phyloP scores from a whole-genome alignment of 2,113 vertebrate species.

The Burhinus oedicnemus region DNA sequence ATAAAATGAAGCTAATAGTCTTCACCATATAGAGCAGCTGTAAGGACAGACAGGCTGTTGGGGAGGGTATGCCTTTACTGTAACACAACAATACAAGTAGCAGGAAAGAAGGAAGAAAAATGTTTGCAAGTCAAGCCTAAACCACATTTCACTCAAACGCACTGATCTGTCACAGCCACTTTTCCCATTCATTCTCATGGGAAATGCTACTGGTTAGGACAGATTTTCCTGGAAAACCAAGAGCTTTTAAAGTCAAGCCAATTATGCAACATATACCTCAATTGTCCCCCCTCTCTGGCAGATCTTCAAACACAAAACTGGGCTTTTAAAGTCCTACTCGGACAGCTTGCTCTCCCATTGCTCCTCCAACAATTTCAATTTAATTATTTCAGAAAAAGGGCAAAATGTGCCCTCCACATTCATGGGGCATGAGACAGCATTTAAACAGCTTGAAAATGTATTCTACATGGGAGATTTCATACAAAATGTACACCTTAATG shows the following conservation, averaged over 20 bases:
- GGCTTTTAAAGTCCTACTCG: background rate
- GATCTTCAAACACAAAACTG: background rate
- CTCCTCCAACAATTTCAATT: background rate
- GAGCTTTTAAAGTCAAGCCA: background rate
- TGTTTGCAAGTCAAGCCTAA: background rate
- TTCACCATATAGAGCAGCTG: background rate
- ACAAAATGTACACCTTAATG: background rate
- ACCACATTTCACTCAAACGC: background rate
- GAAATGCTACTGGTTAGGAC: background rate
- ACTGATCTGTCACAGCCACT: background rate
- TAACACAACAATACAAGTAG: background rate
- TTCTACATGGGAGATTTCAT: background rate
- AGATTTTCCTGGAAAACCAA: background rate
- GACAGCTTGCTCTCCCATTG: background rate
- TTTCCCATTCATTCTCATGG: background rate
- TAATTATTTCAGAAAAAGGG: background rate
- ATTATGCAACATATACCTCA: background rate
- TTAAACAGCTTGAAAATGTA: background rate
- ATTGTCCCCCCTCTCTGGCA: background rate
- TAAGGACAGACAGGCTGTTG: background rate
- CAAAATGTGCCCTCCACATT: background rate
- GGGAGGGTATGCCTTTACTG: background rate
- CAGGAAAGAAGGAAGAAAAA: background rate
- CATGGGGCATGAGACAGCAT: background rate
- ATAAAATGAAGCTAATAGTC: background rate